These are phyloP conservation scores for Propithecus coquereli DNA, from an alignment of 2,113 vertebrate species.

Conservation along the genomic window DNA sequence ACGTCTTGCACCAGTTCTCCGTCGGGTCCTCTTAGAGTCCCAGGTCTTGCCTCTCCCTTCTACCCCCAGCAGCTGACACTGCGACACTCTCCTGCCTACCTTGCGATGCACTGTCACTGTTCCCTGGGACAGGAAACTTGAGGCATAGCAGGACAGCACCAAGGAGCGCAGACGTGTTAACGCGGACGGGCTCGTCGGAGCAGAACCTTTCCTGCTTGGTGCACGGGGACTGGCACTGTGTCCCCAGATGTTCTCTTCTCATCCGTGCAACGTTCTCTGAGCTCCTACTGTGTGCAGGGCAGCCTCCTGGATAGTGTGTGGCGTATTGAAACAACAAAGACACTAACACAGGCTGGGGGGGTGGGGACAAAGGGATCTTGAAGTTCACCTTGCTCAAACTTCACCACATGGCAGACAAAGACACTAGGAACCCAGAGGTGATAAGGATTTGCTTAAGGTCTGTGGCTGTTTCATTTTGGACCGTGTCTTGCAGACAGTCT, in stretches of 20 bases:
- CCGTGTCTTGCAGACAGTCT: neutral
- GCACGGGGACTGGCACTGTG: rapidly evolving
- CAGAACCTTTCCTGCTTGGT: neutral
- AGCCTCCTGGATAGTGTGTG: neutral
- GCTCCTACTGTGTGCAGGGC: neutral
- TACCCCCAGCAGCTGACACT: rapidly evolving
- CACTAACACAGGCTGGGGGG: rapidly evolving
- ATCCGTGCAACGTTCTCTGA: neutral
- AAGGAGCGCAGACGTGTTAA: rapidly evolving
- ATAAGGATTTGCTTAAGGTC: neutral
- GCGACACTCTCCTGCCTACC: neutral
- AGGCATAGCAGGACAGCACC: neutral
- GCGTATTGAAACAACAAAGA: neutral
- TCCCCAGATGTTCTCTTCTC: neutral
- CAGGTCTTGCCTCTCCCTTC: neutral
- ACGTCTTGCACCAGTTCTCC: rapidly evolving
- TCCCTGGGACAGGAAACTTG: neutral
- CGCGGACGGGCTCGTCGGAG: rapidly evolving
- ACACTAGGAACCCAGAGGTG: neutral
- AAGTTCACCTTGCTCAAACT: neutral
- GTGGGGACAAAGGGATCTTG: neutral
- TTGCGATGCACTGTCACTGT: neutral
- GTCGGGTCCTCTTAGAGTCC: neutral
- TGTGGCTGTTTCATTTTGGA: neutral
- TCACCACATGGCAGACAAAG: neutral